phyloP scores from a whole-genome alignment of 1,140 invertebrate genomes.

The Phthorimaea operculella region DNA sequence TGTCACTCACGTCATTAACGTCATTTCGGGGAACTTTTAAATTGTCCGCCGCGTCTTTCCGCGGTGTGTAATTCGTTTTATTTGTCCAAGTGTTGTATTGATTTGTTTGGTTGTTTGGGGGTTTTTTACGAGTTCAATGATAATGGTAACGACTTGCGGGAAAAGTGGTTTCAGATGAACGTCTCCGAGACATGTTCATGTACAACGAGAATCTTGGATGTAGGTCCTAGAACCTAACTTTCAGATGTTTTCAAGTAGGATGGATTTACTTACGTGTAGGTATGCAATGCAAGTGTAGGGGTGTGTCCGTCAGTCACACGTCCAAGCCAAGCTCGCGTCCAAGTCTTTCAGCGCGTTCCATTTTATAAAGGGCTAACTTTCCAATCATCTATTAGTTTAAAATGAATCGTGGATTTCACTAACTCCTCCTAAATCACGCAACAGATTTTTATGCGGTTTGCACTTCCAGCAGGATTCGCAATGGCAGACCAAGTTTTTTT shows the following conservation, averaged over 20 bases:
- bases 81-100: neutral
- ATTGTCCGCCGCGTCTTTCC: slow-evolving; percentile 19
- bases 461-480: too few relatives aligned
- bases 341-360: slow-evolving; percentile 11
- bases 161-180: too few relatives aligned
- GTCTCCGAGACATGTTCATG: too few relatives aligned
- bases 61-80: neutral
- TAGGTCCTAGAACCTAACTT: too few relatives aligned
- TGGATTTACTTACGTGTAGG: neutral
- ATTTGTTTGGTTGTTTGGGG: neutral
- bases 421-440: too few relatives aligned
- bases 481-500: too few relatives aligned
- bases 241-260: too few relatives aligned
- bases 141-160: too few relatives aligned
- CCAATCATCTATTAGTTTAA: neutral
- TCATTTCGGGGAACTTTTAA: slow-evolving; percentile 38
- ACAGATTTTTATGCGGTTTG: too few relatives aligned
- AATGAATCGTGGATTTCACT: too few relatives aligned
- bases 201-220: too few relatives aligned
- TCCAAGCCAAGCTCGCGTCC: slow-evolving; percentile 31
- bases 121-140: too few relatives aligned
- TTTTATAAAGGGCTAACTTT: slow-evolving; percentile 5
- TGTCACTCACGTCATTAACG: slow-evolving; percentile 34
- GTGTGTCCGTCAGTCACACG: slow-evolving; percentile 43
- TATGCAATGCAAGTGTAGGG: slow-evolving; percentile 12